Percentiles rank a stretch among this genome's conserved stretches.
Evolutionary conservation across 2,113 vertebrate genomes (phyloP).

Genomic region (Dasypus novemcinctus): DNA sequence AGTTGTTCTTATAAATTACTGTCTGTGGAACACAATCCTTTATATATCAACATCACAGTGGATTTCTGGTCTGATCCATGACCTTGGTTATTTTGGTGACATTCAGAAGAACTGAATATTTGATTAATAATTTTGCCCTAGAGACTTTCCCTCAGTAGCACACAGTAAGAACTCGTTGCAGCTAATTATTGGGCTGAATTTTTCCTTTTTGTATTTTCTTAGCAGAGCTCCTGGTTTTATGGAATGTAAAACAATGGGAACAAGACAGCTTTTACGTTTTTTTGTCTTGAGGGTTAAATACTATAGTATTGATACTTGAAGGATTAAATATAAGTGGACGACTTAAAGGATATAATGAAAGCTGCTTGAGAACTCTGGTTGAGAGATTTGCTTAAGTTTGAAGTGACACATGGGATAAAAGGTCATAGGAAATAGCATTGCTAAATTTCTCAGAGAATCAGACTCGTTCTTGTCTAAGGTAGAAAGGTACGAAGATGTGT

Average conservation of each 20-base stretch:
- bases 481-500: slow-evolving; percentile 32
- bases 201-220: slow-evolving; percentile 43
- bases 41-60: slow-evolving; percentile 94
- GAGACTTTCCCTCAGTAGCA: not conserved
- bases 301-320: slow-evolving; percentile 22
- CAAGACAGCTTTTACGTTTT: slow-evolving; percentile 42
- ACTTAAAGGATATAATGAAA: not conserved
- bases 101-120: not conserved
- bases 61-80: slow-evolving; percentile 83
- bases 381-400: slow-evolving; percentile 11
- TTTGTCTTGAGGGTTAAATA: slow-evolving; percentile 2
- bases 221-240: not conserved
- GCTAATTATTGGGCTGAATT: slow-evolving; percentile 15
- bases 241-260: slow-evolving; percentile 3
- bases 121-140: slow-evolving; percentile 52
- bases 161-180: slow-evolving; percentile 16
- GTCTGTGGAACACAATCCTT: slow-evolving; percentile 86
- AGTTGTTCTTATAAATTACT: slow-evolving; percentile 91
- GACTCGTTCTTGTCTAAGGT: not conserved
- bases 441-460: not conserved
- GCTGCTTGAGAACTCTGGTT: not conserved
- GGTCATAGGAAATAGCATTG: not conserved
- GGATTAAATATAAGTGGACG: not conserved
- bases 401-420: not conserved
- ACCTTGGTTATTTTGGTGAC: slow-evolving; percentile 10